phyloP scores from a whole-genome alignment of 2,113 vertebrate genomes.

The Cnemophilus loriae region DNA sequence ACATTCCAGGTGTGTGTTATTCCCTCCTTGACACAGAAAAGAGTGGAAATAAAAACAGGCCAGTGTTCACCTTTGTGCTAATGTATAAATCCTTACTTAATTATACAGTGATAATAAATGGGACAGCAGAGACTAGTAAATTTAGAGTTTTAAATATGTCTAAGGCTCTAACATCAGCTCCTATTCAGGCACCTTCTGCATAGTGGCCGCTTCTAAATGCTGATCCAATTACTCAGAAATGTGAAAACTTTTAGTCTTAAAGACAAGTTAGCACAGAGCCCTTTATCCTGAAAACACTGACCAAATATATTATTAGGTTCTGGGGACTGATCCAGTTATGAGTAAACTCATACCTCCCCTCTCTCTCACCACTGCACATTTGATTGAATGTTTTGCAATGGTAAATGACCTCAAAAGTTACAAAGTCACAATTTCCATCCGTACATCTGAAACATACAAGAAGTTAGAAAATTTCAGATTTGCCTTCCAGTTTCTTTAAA shows the following conservation, averaged over 20 bases:
- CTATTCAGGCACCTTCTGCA: background rate
- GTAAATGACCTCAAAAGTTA: background rate
- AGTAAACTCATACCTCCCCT: background rate
- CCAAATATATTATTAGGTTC: background rate
- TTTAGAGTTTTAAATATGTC: background rate
- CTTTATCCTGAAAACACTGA: background rate
- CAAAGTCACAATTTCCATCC: background rate
- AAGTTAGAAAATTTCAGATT: background rate
- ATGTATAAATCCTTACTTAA: background rate
- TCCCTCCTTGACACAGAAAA: conserved; percentile 24
- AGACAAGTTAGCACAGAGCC: background rate
- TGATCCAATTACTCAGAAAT: background rate
- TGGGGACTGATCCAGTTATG: background rate
- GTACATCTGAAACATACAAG: rapidly evolving
- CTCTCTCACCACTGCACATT: background rate
- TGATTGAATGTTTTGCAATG: background rate
- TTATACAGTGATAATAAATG: background rate
- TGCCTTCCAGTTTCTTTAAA: background rate
- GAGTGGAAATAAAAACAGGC: background rate
- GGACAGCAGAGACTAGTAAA: background rate
- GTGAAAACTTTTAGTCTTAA: background rate
- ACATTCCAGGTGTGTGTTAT: conserved; percentile 10
- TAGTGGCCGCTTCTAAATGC: background rate
- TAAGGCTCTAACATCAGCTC: background rate
- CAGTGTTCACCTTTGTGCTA: background rate